These are phyloP conservation scores for Malacosoma neustria DNA, from an alignment of 2,888 invertebrate species.

Conservation along the genomic window DNA sequence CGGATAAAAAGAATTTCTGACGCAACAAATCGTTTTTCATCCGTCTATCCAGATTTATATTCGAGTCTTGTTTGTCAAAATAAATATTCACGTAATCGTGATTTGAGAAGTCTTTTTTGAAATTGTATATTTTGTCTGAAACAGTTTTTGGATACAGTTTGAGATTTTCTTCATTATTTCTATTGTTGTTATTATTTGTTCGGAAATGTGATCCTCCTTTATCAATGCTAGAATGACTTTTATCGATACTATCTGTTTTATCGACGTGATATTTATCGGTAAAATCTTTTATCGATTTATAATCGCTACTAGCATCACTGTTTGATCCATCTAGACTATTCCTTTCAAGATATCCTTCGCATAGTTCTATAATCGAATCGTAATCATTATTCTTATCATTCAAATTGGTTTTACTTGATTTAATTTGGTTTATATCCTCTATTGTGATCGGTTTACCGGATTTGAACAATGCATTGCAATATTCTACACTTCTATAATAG, in stretches of 20 bases:
- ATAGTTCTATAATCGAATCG: slow-evolving; percentile 37
- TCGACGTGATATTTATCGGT: slow-evolving; percentile 1
- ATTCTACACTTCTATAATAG: slow-evolving; percentile 61
- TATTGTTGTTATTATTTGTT: not conserved
- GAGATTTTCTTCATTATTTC: slow-evolving; percentile 20
- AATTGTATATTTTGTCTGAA: slow-evolving; percentile 53
- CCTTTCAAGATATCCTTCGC: slow-evolving; percentile 20
- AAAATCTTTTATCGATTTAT: not conserved
- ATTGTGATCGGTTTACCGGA: slow-evolving; percentile 11
- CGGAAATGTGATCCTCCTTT: not conserved
- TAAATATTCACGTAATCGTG: slow-evolving; percentile 49
- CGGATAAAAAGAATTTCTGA: slow-evolving; percentile 44
- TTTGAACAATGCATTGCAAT: slow-evolving; percentile 41
- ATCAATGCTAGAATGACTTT: not conserved
- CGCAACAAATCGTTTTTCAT: slow-evolving; percentile 53
- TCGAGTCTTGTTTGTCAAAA: slow-evolving; percentile 13
- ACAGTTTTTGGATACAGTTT: slow-evolving; percentile 48
- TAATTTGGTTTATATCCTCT: slow-evolving; percentile 21
- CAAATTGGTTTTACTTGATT: slow-evolving; percentile 14
- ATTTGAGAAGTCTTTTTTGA: slow-evolving; percentile 59
- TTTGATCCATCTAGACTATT: slow-evolving; percentile 3
- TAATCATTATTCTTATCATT: slow-evolving; percentile 20
- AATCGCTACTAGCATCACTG: not conserved
- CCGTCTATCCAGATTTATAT: slow-evolving; percentile 29
- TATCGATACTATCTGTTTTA: not conserved